Evolutionary conservation across 2,797 vertebrate species (phyloP), one percentile per base, ranked within the genome.

Genomic region (Adrianichthys oophorus): DNA sequence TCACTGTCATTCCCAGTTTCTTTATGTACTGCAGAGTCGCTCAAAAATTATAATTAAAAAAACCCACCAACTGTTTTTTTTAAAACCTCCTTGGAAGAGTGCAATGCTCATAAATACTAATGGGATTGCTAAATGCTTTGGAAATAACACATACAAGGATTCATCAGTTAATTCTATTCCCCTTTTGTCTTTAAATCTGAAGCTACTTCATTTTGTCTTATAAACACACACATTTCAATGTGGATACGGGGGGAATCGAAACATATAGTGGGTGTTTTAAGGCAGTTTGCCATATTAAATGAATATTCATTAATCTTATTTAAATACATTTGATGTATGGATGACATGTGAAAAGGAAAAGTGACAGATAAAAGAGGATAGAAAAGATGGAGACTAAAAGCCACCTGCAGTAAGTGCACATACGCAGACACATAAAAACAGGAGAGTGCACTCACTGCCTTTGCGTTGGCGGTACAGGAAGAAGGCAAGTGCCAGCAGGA

Each of bases 391-490:
- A 69, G 63, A 48, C 53, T 70, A 63, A 83, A 23, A 64, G 70
- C 75, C 60, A 56, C 46, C 55, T 48, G 37, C 49, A 41, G 5
- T 46, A 50, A 16, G 26, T 26, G 56, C 62, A 50, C 48, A 64
- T 32, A 63, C 21, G 60, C 56, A 53, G 24, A 64, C 32, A 64
- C 18, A 52, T 8, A 41, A 16, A 43, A 50, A 49, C 56, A 41
- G 14, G 16, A 18, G 26, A 21, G 63, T 55, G 56, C 43, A 94
- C 95, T 96, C 86, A 98, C 97, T 96, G 83, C 94, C 93, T 95
- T 98, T 98, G 78, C 95, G 94, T 55, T 96, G 95, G 60, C 95
- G 92, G 87, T 98, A 98, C 13, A 98, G 88, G 89, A 98, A 93
- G 87, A 95, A 95, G 76, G 88, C 89, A 40, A 98, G 86, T 0